Percentiles rank a stretch among this genome's conserved stretches.
These are phyloP conservation scores for Trogon surrucura DNA, from an alignment of 2,113 vertebrate species.

Conservation along the genomic window DNA sequence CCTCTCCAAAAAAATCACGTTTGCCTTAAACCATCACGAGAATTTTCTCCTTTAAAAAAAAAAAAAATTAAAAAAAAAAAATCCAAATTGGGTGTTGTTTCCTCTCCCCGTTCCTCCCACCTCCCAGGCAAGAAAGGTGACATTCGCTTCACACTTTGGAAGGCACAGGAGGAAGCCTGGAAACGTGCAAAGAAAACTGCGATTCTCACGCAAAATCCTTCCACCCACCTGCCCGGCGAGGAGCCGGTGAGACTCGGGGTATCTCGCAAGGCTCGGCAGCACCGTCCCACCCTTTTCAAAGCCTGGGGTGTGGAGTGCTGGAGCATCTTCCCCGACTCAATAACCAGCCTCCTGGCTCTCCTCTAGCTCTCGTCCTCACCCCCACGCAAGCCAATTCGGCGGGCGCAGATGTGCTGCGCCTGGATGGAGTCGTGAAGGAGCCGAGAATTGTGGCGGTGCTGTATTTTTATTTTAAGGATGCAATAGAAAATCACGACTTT, in stretches of 20 bases:
- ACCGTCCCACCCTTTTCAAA: neutral
- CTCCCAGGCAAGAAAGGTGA: neutral
- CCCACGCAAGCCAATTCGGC: neutral
- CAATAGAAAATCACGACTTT: neutral
- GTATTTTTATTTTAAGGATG: neutral
- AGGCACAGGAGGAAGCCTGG: neutral
- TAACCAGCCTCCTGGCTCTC: neutral
- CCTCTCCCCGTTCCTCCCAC: slow-evolving; percentile 6
- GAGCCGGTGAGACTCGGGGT: neutral
- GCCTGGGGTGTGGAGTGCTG: neutral
- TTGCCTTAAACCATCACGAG: neutral
- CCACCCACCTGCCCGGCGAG: neutral
- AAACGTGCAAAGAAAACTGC: slow-evolving; percentile 36
- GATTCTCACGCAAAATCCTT: neutral
- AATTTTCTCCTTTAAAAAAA: neutral
- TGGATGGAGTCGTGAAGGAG: neutral
- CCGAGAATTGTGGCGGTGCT: neutral
- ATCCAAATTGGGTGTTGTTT: neutral
- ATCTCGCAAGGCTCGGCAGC: neutral
- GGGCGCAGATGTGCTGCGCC: neutral
- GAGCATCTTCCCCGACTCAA: neutral
- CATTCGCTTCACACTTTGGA: neutral
- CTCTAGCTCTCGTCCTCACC: neutral
- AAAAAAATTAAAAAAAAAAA: no score
- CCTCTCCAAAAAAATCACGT: neutral